Evolutionary conservation across 37 sponge, comb jelly and placozoan species (phyloP).

Genomic region (Halichondria panicea): DNA sequence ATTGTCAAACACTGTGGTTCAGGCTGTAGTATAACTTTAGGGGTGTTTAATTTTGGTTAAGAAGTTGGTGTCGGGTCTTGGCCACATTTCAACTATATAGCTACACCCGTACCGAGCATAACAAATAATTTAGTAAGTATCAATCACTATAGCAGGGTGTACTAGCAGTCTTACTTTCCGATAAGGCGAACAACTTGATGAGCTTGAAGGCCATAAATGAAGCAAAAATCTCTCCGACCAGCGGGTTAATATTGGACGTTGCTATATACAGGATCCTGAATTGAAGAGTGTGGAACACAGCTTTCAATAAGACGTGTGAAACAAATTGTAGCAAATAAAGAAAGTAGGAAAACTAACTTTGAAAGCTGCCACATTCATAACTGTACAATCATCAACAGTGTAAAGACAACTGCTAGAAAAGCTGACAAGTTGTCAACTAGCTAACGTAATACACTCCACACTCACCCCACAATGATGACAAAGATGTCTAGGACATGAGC

Average conservation of each 20-base stretch:
- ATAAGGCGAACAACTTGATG: neutral
- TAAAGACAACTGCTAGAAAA: neutral
- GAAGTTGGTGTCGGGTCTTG: no score
- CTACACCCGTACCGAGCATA: neutral
- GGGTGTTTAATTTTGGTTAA: no score
- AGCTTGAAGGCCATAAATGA: constrained; percentile 30
- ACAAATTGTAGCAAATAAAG: neutral
- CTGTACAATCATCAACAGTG: no score
- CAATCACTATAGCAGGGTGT: neutral
- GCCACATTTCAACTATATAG: neutral
- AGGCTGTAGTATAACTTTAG: no score
- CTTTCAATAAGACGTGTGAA: neutral
- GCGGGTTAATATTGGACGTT: neutral
- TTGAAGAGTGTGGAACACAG: no score
- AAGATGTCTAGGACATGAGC: constrained; percentile 40
- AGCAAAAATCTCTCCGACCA: constrained; percentile 7
- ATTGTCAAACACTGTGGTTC: no score
- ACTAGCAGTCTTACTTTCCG: constrained; percentile 13
- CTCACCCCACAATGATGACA: constrained; percentile 68
- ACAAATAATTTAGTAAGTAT: neutral
- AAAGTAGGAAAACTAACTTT: neutral
- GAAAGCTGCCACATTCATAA: neutral
- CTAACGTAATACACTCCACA: neutral
- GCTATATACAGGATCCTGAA: constrained; percentile 17
- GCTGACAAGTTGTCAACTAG: no score